phyloP scores from a whole-genome alignment of 2,888 invertebrate genomes.

The Candidula unifasciata region DNA sequence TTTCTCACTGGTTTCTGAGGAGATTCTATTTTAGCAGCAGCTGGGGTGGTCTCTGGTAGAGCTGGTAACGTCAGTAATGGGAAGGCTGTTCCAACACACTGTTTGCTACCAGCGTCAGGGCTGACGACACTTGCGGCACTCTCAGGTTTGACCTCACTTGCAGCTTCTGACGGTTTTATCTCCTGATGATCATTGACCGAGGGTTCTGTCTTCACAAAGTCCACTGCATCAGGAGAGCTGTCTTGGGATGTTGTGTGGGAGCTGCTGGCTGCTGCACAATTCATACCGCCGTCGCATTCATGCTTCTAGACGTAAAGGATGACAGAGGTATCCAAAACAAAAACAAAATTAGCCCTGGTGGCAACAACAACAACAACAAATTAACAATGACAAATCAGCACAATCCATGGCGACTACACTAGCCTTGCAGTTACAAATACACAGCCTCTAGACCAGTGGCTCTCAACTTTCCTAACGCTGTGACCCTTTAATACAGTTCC shows the following conservation, averaged over 20 bases:
- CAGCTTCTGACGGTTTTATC: slow-evolving; percentile 3
- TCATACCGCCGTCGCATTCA: slow-evolving; percentile 11
- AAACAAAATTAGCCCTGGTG: neutral
- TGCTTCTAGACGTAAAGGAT: slow-evolving; percentile 18
- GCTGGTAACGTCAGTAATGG: neutral
- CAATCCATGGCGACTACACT: no score
- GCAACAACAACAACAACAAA: no score
- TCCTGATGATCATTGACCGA: neutral
- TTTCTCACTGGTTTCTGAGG: slow-evolving; percentile 41
- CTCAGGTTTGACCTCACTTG: neutral
- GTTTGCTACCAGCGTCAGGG: neutral
- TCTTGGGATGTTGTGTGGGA: slow-evolving; percentile 34
- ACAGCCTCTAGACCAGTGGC: no score
- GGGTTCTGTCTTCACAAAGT: slow-evolving; percentile 21
- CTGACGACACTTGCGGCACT: neutral
- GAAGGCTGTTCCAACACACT: neutral
- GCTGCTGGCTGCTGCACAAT: slow-evolving; percentile 4
- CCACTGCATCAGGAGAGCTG: slow-evolving; percentile 11
- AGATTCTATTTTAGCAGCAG: slow-evolving; percentile 13
- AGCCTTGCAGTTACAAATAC: no score
- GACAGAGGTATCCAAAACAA: neutral
- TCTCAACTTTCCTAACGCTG: no score
- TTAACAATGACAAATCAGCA: no score
- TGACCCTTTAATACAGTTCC: no score
- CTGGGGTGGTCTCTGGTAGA: neutral